These are phyloP conservation scores for Mythimna pallens DNA, from an alignment of 2,888 invertebrate genomes.

Conservation along the genomic window DNA sequence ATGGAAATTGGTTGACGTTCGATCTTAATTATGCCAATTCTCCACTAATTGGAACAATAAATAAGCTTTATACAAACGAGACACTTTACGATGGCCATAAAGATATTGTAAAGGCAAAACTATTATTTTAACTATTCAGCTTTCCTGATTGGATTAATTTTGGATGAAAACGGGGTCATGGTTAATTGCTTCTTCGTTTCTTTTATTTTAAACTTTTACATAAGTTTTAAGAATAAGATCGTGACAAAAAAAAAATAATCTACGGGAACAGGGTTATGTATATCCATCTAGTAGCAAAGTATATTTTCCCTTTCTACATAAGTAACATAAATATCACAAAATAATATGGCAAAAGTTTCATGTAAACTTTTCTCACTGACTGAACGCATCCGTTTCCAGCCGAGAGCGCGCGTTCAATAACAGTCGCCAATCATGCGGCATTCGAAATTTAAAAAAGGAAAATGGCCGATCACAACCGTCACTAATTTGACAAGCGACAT, in stretches of 20 bases:
- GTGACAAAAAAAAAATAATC: background rate
- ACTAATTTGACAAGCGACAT: slow-evolving; percentile 88
- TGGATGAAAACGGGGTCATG: background rate
- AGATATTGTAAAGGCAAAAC: slow-evolving; percentile 29
- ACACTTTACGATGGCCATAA: slow-evolving; percentile 26
- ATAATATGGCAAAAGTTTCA: slow-evolving; percentile 29
- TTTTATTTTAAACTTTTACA: background rate
- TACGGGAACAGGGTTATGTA: too few relatives aligned
- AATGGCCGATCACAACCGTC: slow-evolving; percentile 84
- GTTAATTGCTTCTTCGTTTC: background rate
- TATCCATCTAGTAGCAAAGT: background rate
- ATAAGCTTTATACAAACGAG: slow-evolving; percentile 42
- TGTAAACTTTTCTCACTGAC: slow-evolving; percentile 49
- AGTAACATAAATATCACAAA: slow-evolving; percentile 10
- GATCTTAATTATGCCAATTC: slow-evolving; percentile 52
- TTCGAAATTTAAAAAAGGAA: slow-evolving; percentile 87
- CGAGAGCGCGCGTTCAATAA: slow-evolving; percentile 79
- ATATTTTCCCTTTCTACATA: background rate
- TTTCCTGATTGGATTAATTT: slow-evolving; percentile 21
- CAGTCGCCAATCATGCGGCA: slow-evolving; percentile 85
- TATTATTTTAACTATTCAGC: slow-evolving; percentile 28
- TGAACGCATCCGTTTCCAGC: slow-evolving; percentile 72
- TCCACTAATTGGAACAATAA: slow-evolving; percentile 51
- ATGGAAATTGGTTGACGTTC: slow-evolving; percentile 64
- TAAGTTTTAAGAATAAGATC: too few relatives aligned